These are phyloP conservation scores for Pyrrhia umbra DNA, from an alignment of 2,888 invertebrate genomes.

Conservation along the genomic window DNA sequence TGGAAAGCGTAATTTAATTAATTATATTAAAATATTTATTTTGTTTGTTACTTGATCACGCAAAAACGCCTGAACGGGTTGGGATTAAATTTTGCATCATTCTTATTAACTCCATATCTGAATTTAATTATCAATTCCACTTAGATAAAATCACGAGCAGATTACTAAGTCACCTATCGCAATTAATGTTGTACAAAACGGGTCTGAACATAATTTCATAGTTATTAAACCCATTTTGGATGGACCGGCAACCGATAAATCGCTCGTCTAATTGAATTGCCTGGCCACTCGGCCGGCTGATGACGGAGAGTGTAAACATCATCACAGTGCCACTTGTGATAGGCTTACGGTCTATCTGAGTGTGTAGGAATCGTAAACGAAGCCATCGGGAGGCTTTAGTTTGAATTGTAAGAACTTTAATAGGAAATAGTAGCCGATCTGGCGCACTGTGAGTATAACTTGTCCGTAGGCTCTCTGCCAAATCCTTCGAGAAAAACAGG, in stretches of 20 bases:
- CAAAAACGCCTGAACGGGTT: too few relatives aligned
- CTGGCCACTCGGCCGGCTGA: constrained; percentile 50
- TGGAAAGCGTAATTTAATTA: too few relatives aligned
- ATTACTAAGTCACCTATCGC: too few relatives aligned
- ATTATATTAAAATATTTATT: too few relatives aligned
- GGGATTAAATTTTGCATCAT: too few relatives aligned
- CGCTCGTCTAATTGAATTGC: constrained; percentile 64
- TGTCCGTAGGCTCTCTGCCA: too few relatives aligned
- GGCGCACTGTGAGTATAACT: too few relatives aligned
- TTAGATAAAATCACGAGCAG: background rate
- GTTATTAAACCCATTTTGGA: constrained; percentile 30
- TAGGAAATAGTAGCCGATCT: background rate
- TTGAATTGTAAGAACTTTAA: background rate
- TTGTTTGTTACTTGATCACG: too few relatives aligned
- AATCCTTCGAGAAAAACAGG: too few relatives aligned
- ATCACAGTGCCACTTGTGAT: constrained; percentile 40
- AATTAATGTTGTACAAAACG: background rate
- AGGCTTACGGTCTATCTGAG: constrained; percentile 26
- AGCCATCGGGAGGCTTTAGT: constrained; percentile 17
- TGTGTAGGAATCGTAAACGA: constrained; percentile 15
- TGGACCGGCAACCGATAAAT: constrained; percentile 52
- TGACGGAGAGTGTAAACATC: constrained; percentile 55
- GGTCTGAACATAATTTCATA: background rate
- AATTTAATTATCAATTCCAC: too few relatives aligned
- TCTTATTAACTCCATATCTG: too few relatives aligned